Evolutionary conservation across 2,797 vertebrate genomes (phyloP), one percentile per base, ranked within the genome.

Genomic region (Neosalanx taihuensis): DNA sequence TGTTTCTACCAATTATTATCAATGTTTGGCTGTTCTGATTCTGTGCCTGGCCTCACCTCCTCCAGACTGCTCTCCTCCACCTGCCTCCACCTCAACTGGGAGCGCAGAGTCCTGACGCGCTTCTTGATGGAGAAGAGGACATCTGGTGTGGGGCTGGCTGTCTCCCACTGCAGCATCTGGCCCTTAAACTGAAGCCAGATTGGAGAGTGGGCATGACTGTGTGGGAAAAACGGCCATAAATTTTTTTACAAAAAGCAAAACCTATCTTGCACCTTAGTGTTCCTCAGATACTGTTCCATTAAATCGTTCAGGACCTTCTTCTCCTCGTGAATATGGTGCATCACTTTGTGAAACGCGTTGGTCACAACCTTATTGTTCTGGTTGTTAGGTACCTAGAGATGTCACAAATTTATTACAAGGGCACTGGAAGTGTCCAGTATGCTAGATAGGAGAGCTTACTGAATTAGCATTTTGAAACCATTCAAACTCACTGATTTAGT

Each of bases 21-120:
- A 41, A 41, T 56, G 17, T 61, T 13, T 35, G 17, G 23, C 23
- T 26, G 23, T 26, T 26, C 23, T 26, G 23, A 26, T 26, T 26
- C 23, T 26, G 23, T 68, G 35, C 4, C 51, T 72, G 69, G 81
- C 33, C 82, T 82, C 91, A 94, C 93, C 84, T 94, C 92, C 80
- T 94, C 92, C 49, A 94, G 79, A 76, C 86, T 91, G 75, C 72
- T 90, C 70, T 88, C 92, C 73, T 93, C 92, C 80, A 91, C 86
- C 64, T 92, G 51, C 78, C 92, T 94, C 90, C 86, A 93, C 64
- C 90, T 91, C 67, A 94, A 84, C 80, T 79, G 84, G 71, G 87
- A 89, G 76, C 93, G 92, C 71, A 92, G 74, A 62, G 4, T 81
- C 86, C 90, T 93, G 69, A 94, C 67, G 3, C n/a, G 85, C 83